Evolutionary conservation across 2,113 vertebrate species (phyloP).

Genomic region (Atlantisia rogersi): DNA sequence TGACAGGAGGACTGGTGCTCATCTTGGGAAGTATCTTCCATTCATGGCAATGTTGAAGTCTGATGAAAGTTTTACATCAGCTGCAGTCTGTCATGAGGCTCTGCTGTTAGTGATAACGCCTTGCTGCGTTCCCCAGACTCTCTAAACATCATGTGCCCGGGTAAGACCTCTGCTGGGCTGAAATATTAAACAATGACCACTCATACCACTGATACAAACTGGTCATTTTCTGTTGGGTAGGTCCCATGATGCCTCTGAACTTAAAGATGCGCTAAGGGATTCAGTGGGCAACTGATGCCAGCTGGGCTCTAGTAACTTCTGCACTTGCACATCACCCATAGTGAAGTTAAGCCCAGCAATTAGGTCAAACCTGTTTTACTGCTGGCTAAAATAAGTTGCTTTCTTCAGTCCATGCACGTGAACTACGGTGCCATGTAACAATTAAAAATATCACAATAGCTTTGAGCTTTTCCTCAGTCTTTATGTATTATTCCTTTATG

Average conservation of each 20-base stretch:
- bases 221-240: neutral
- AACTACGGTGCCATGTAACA: neutral
- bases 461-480: neutral
- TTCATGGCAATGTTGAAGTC: neutral
- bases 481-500: neutral
- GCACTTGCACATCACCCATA: neutral
- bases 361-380: neutral
- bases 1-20: neutral
- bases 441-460: neutral
- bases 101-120: neutral
- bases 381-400: neutral
- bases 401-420: neutral
- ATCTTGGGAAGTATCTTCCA: constrained; percentile 15
- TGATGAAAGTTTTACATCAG: neutral
- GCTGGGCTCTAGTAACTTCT: neutral
- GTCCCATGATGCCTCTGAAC: neutral
- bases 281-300: neutral
- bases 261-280: neutral
- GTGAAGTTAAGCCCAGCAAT: neutral
- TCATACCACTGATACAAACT: neutral
- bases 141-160: neutral
- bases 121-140: constrained; percentile 41
- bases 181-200: neutral
- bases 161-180: neutral
- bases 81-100: constrained; percentile 8